A percentile compares a stretch with the other conserved stretches of the same genome.
Conservation (phyloP, 2,888 invertebrate species). For the Pollenia angustigena region DNA sequence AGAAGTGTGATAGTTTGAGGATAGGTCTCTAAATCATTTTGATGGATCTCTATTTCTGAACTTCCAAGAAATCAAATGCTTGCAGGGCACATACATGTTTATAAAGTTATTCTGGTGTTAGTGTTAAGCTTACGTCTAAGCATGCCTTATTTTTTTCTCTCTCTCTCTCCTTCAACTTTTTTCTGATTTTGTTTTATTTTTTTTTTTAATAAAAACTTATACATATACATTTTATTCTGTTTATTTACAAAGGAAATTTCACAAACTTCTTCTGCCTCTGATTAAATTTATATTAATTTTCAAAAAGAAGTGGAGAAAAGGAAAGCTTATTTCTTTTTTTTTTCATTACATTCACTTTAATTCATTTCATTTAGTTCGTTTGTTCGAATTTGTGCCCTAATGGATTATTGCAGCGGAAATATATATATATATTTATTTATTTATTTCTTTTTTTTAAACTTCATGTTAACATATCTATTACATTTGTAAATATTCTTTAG, state of each 20-base stretch:
- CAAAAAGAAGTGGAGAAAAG: conserved; percentile 27
- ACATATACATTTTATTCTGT: conserved; percentile 46
- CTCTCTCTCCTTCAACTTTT: conserved; percentile 5
- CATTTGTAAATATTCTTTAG: conserved; percentile 56
- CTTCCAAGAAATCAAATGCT: not conserved
- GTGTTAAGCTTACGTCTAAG: not conserved
- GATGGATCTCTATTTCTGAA: not conserved
- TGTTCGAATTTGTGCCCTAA: conserved; percentile 23
- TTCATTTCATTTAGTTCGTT: conserved; percentile 39
- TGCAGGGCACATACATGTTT: conserved; percentile 6
- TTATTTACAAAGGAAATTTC: conserved; percentile 69
- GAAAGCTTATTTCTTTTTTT: conserved; percentile 20
- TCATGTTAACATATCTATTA: conserved; percentile 64
- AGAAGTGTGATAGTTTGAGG: too few relatives aligned
- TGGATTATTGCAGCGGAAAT: conserved; percentile 66
- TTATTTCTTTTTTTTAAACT: not conserved
- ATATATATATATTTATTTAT: conserved; percentile 7
- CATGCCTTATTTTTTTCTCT: conserved; percentile 74
- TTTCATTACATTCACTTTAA: not conserved
- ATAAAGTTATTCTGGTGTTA: conserved; percentile 31
- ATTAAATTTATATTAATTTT: conserved; percentile 73
- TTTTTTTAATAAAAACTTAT: conserved; percentile 49
- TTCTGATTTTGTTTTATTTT: conserved; percentile 6
- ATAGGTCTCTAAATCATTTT: too few relatives aligned
- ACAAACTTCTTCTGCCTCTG: conserved; percentile 67